Evolutionary conservation across 2,797 vertebrate species (phyloP).

Genomic region (Peromyscus eremicus): DNA sequence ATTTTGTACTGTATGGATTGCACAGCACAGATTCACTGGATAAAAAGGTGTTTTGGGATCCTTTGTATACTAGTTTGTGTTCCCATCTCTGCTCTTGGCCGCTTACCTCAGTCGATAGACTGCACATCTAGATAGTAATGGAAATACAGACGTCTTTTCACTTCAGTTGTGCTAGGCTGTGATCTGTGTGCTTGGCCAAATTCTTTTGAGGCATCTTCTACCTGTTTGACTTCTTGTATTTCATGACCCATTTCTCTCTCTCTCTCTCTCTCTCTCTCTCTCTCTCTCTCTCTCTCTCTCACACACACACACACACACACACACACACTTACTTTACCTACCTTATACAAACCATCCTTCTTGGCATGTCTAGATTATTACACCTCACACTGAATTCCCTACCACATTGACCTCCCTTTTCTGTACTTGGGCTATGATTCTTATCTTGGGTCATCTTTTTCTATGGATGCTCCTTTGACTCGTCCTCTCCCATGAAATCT

Average conservation of each 20-base stretch:
- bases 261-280: no score
- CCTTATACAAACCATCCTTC: not conserved
- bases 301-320: not conserved
- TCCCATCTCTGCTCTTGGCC: not conserved
- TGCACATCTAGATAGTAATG: not conserved
- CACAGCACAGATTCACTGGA: not conserved
- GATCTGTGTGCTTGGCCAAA: not conserved
- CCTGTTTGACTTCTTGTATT: not conserved
- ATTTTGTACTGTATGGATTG: not conserved
- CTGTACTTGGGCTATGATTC: not conserved
- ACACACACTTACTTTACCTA: not conserved
- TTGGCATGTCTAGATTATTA: not conserved
- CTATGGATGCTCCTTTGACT: not conserved
- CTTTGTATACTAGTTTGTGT: not conserved
- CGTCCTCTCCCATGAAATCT: not conserved
- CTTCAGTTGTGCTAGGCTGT: not conserved
- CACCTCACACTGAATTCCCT: not conserved
- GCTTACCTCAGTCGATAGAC: not conserved
- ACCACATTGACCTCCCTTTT: not conserved
- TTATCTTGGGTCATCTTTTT: not conserved
- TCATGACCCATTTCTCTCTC: not conserved
- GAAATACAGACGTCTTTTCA: not conserved
- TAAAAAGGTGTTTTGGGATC: not conserved
- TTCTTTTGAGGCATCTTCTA: not conserved
- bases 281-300: no score